phyloP scores from a whole-genome alignment of 2,888 invertebrate genomes.

The Cerastoderma edule region DNA sequence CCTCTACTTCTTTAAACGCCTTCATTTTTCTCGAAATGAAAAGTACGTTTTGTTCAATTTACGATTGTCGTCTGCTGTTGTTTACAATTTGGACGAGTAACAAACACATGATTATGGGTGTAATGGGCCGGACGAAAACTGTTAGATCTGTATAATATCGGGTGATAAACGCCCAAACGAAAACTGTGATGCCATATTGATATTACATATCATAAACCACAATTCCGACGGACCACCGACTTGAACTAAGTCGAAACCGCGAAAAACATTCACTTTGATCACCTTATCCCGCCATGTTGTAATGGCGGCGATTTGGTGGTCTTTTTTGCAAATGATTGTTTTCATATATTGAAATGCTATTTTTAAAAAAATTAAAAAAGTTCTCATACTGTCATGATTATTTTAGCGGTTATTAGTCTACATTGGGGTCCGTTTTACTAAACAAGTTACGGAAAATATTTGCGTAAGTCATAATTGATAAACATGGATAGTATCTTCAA shows the following conservation, averaged over 20 bases:
- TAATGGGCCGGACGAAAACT: background rate
- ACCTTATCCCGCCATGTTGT: too few species aligned
- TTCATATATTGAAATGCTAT: too few species aligned
- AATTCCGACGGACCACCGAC: background rate
- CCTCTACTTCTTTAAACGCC: too few species aligned
- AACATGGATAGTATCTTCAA: too few species aligned
- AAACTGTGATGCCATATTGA: slow-evolving; percentile 13
- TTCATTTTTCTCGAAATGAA: background rate
- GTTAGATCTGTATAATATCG: slow-evolving; percentile 8
- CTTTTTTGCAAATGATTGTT: too few species aligned
- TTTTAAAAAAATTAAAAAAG: too few species aligned
- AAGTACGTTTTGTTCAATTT: background rate
- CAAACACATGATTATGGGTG: background rate
- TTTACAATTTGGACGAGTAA: background rate
- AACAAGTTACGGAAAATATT: too few species aligned
- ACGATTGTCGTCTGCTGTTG: background rate
- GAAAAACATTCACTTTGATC: slow-evolving; percentile 18
- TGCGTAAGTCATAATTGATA: too few species aligned
- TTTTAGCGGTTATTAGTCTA: too few species aligned
- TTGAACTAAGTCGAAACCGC: slow-evolving; percentile 7
- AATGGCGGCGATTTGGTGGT: too few species aligned
- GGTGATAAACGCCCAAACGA: background rate
- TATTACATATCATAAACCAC: slow-evolving; percentile 14
- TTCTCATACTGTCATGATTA: too few species aligned
- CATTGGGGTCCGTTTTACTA: too few species aligned